phyloP scores from a whole-genome alignment of 2,888 invertebrate species.

The Cephus spinipes region DNA sequence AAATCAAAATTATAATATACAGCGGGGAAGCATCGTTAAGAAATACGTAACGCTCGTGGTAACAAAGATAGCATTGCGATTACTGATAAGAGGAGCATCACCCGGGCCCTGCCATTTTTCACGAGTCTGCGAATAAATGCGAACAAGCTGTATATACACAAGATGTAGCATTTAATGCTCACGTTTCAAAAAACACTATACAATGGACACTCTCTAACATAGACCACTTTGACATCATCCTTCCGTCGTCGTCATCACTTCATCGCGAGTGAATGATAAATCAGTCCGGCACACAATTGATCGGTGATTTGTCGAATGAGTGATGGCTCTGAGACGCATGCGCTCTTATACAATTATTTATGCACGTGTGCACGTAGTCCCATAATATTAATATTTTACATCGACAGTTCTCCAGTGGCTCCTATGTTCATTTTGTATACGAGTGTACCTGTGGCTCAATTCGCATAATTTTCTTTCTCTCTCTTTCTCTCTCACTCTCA shows the following conservation, averaged over 20 bases:
- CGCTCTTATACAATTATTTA: slow-evolving; percentile 30
- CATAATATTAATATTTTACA: slow-evolving; percentile 55
- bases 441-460: slow-evolving; percentile 29
- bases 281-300: slow-evolving; percentile 46
- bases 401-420: slow-evolving; percentile 45
- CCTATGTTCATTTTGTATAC: slow-evolving; percentile 30
- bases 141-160: slow-evolving; percentile 58
- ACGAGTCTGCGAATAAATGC: slow-evolving; percentile 25
- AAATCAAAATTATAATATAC: neutral
- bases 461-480: slow-evolving; percentile 18
- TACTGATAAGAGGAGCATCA: neutral
- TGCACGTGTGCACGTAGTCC: slow-evolving; percentile 49
- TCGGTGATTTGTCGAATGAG: slow-evolving; percentile 46
- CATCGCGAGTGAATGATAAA: slow-evolving; percentile 45
- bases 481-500: slow-evolving; percentile 10
- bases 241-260: slow-evolving; percentile 51
- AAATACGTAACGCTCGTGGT: neutral
- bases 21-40: neutral
- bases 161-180: slow-evolving; percentile 66
- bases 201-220: slow-evolving; percentile 67
- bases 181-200: slow-evolving; percentile 66
- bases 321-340: slow-evolving; percentile 46
- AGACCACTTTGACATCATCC: slow-evolving; percentile 62
- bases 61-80: neutral
- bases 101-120: neutral